Conservation (phyloP, 1,140 invertebrate genomes). For the Hylaeus anthracinus region DNA sequence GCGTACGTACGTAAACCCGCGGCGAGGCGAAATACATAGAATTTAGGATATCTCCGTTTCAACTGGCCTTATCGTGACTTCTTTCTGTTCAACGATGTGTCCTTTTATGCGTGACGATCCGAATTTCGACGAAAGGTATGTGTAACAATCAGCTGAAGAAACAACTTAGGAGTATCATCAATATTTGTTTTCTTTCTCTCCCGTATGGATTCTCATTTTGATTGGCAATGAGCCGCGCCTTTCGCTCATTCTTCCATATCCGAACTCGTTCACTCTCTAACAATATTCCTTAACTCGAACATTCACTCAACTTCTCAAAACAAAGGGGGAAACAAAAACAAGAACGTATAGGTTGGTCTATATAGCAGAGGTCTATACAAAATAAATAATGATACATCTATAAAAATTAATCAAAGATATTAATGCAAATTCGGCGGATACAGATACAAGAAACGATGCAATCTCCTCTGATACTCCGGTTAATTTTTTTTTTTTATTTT, state of each 20-base stretch:
- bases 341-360: slow-evolving; percentile 55
- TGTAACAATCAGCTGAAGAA: slow-evolving; percentile 17
- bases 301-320: slow-evolving; percentile 48
- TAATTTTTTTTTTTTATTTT: background rate
- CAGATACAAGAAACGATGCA: slow-evolving; percentile 41
- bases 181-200: slow-evolving; percentile 22
- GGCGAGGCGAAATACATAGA: slow-evolving; percentile 26
- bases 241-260: slow-evolving; percentile 43
- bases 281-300: slow-evolving; percentile 40
- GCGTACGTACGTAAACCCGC: slow-evolving; percentile 20
- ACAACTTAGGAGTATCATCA: slow-evolving; percentile 30
- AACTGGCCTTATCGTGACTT: background rate
- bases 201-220: slow-evolving; percentile 44
- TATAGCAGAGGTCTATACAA: slow-evolving; percentile 75
- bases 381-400: slow-evolving; percentile 77
- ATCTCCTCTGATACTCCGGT: background rate
- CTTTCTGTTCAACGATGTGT: background rate
- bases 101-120: background rate
- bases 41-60: slow-evolving; percentile 12
- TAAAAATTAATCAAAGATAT: slow-evolving; percentile 53
- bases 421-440: slow-evolving; percentile 46
- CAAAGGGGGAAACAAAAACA: slow-evolving; percentile 9
- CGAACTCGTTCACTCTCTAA: slow-evolving; percentile 40
- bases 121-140: slow-evolving; percentile 20
- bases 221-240: slow-evolving; percentile 63